Base-by-base conservation (phyloP, 1,140 invertebrate genomes). In the Trichonephila clavipes region DNA sequence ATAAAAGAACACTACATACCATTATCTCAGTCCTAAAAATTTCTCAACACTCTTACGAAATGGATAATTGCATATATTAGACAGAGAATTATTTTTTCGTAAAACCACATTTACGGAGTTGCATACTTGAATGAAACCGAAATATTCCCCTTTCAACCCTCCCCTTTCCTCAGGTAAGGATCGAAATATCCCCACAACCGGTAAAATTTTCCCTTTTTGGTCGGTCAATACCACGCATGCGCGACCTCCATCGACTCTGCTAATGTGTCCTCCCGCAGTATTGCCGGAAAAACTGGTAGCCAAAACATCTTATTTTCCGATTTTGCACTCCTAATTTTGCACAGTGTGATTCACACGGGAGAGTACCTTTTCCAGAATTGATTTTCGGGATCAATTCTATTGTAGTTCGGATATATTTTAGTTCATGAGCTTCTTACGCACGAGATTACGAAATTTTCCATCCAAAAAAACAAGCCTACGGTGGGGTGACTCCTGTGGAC, bases 381-480 rank as follows among this genome's bases (percentile, higher is more conserved):
- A 24, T 34, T 64, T 88, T 16, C 24, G 28, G n/a, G 28, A 34
- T 28, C 28, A 59, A 40, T 64, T 51, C 62, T 21, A 16, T 88
- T 2, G 18, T 59, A 28, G 34, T 34, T 62, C 21, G 19, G 24
- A 64, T 34, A 40, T n/a, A 72, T 83, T 88, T 44, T 88, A 88
- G 93, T 94, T 94, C 91, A 94, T 94, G 94, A 72, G 62, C 91
- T 62, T 81, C 81, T 62, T 94, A 91, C 88, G 94, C 85, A 58
- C 86, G 34, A 94, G 94, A 58, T 91, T 94, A n/a, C 94, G 95
- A 34, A 95, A 95, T 86, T 95, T 95, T 83, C 95, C 95, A 72
- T 95, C 95, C 40, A 95, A 95, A 91, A 94, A 94, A 66, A 95
- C 95, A 59, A 95, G 95, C 61, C 94, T 95, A 19, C 94, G 95